Conservation (phyloP, 2,113 vertebrate genomes). For the Laterallus jamaicensis region DNA sequence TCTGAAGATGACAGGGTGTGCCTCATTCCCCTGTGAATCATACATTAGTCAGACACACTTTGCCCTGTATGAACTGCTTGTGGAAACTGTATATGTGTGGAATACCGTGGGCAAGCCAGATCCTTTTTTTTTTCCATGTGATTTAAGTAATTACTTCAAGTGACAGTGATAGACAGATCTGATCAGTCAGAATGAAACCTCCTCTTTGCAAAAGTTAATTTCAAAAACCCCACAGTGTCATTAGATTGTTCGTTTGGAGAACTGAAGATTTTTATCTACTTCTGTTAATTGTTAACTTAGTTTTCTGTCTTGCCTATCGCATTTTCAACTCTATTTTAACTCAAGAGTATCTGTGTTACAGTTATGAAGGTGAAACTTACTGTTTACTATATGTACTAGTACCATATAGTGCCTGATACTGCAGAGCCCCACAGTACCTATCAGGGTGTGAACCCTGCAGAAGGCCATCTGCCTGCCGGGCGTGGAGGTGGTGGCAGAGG, state of each 20-base stretch:
- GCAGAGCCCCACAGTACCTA: background rate
- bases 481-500: no score
- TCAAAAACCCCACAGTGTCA: background rate
- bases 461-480: no score
- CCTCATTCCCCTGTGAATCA: slow-evolving; percentile 23
- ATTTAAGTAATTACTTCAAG: background rate
- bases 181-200: background rate
- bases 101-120: background rate
- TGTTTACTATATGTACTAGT: background rate
- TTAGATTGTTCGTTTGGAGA: background rate
- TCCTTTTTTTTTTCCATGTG: background rate
- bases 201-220: background rate
- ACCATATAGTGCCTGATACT: background rate
- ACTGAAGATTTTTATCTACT: background rate
- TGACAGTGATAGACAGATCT: background rate
- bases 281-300: background rate
- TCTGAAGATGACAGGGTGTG: slow-evolving; percentile 1
- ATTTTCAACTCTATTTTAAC: background rate
- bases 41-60: slow-evolving; percentile 10
- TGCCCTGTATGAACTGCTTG: background rate
- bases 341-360: background rate
- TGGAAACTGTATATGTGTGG: background rate
- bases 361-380: background rate
- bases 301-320: background rate
- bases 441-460: fast-evolving